phyloP scores from a whole-genome alignment of 2,113 vertebrate species.

The Raphicerus campestris region DNA sequence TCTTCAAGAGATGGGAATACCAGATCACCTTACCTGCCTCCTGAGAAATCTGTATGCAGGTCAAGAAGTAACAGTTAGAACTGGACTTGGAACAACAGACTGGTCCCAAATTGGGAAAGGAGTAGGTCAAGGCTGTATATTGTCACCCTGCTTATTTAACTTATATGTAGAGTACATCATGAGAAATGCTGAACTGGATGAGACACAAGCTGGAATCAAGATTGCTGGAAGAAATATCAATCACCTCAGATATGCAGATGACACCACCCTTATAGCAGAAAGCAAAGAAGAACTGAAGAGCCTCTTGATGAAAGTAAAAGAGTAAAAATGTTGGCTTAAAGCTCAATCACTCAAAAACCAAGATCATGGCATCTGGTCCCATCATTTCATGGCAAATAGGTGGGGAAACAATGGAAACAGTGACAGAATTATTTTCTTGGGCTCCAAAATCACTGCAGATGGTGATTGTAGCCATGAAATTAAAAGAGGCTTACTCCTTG shows the following conservation, averaged over 20 bases:
- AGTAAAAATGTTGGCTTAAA: neutral
- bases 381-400: neutral
- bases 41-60: neutral
- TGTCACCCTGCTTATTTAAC: neutral
- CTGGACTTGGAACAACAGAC: neutral
- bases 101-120: neutral
- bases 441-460: neutral
- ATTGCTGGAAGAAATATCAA: neutral
- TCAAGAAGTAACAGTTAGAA: neutral
- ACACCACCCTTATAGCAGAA: neutral
- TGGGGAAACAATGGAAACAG: neutral
- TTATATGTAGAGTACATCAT: neutral
- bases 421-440: neutral
- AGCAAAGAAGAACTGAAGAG: neutral
- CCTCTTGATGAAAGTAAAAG: neutral
- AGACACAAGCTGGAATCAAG: neutral
- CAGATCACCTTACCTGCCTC: neutral
- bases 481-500: neutral
- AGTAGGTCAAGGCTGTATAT: neutral
- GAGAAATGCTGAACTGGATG: neutral
- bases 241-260: neutral
- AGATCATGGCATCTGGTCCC: neutral
- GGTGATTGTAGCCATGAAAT: neutral
- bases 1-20: neutral
- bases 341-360: neutral